Evolutionary conservation across 2,797 vertebrate species (phyloP), one percentile per base, ranked within the genome.

Genomic region (Alcedo atthis): DNA sequence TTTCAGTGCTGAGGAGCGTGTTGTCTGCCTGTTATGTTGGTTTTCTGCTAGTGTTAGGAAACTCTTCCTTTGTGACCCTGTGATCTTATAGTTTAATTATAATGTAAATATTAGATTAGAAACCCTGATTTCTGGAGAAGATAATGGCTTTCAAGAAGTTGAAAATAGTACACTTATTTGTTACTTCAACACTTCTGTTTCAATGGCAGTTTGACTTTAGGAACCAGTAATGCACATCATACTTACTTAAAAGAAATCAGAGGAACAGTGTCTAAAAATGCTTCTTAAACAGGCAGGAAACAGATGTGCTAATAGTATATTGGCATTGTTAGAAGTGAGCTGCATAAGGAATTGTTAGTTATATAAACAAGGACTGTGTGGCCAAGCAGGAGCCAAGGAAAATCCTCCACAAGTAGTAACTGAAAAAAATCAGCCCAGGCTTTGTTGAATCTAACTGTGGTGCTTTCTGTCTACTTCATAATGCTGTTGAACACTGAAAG

Each of bases 261-360:
- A 48, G 58, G 69, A 63, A 30, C 12, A 3, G 1, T 35, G 22
- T 83, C 63, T 81, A 42, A 63, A 89, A 85, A 28, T 35, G 12
- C 6, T 5, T 62, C 22, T 21, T 71, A 45, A 64, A 18, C 5
- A 16, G 42, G 28, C 11, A 59, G 30, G 43, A 69, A 71, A 35
- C 22, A 61, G 25, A 16, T 0, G 0, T 14, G 2, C 7, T 73
- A 7, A 18, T 54, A 57, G 13, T 45, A 16, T 40, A 18, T 59
- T 5, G 5, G 21, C 18, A 3, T 51, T 80, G 57, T 45, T 88
- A 64, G 45, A 85, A 77, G 45, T 48, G 4, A 63, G 3, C 40
- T 69, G 11, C 17, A 2, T 54, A 22, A 25, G 8, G 62, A 28
- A 15, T 61, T 66, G 10, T 45, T 49, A 55, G 5, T 80, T 81